phyloP scores from a whole-genome alignment of 92 coral and sea anemone species.

The Phenganax stokvisi region DNA sequence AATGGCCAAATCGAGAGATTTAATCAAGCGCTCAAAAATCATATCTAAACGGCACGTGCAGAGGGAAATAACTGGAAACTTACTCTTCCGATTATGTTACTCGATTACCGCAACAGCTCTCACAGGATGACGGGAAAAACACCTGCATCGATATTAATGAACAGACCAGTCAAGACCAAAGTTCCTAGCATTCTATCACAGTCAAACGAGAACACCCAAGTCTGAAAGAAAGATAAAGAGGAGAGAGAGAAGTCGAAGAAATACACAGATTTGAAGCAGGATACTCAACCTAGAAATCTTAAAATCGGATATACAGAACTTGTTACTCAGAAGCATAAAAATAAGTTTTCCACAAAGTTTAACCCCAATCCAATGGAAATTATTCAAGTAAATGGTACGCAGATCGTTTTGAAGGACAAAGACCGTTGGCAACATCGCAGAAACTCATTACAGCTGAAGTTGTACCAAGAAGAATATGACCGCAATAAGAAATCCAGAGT shows the following conservation, averaged over 20 bases:
- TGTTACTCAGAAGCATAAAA: no score
- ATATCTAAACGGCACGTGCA: slow-evolving; percentile 38
- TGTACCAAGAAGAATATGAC: background rate
- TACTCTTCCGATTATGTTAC: slow-evolving; percentile 25
- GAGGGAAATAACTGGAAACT: slow-evolving; percentile 39
- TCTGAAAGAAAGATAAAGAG: slow-evolving; percentile 7
- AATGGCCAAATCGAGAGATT: slow-evolving; percentile 46
- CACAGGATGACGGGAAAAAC: slow-evolving; percentile 40
- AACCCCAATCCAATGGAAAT: no score
- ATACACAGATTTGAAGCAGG: no score
- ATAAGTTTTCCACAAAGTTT: no score
- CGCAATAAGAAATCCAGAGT: background rate
- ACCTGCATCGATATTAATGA: slow-evolving; percentile 11
- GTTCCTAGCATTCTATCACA: slow-evolving; percentile 7
- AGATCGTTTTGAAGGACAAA: background rate
- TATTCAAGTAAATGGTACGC: no score
- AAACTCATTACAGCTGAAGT: background rate
- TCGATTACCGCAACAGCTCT: slow-evolving; percentile 23
- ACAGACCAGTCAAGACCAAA: slow-evolving; percentile 35
- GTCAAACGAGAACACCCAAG: background rate
- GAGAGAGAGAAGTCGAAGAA: slow-evolving; percentile 26
- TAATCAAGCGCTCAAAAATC: slow-evolving; percentile 42
- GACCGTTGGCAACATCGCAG: background rate
- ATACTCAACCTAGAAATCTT: no score
- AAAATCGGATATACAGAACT: no score